A percentile compares a stretch with the other conserved stretches of the same genome.
Conservation (phyloP, 2,888 invertebrate species). For the Ochropleura leucogaster region DNA sequence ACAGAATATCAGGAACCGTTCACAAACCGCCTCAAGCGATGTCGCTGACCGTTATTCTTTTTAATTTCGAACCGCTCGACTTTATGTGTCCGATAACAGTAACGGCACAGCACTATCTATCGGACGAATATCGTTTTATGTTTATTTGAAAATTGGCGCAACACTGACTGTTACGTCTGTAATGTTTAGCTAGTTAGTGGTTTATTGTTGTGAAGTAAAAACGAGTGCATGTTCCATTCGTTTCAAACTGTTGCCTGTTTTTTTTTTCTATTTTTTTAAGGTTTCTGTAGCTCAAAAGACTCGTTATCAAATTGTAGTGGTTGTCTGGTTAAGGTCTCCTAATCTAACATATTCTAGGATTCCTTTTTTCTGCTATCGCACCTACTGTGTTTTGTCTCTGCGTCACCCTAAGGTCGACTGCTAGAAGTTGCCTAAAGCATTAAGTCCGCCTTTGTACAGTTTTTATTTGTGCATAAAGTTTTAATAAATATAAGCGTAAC, state of each 20-base stretch:
- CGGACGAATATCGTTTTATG: conserved; percentile 74
- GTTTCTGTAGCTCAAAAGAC: no score
- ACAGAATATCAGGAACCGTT: conserved; percentile 59
- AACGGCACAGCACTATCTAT: conserved; percentile 71
- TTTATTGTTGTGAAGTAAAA: conserved; percentile 15
- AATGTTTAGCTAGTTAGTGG: conserved; percentile 52
- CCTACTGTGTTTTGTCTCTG: no score
- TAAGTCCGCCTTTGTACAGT: no score
- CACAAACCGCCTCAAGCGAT: conserved; percentile 63
- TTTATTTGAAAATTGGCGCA: conserved; percentile 78
- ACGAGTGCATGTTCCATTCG: neutral
- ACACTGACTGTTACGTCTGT: conserved; percentile 43
- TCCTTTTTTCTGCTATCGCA: no score
- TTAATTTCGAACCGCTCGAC: conserved; percentile 80
- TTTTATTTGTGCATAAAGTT: no score
- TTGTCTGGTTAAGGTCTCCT: no score
- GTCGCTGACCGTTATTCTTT: conserved; percentile 77
- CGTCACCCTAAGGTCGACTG: no score
- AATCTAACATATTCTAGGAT: no score
- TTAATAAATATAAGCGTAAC: no score
- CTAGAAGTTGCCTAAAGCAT: no score
- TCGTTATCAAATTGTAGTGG: no score
- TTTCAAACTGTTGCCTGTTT: neutral
- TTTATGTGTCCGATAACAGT: conserved; percentile 74
- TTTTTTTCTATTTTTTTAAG: no score